Evolutionary conservation across 2,797 vertebrate genomes (phyloP).

Genomic region (Anguilla pacifica): DNA sequence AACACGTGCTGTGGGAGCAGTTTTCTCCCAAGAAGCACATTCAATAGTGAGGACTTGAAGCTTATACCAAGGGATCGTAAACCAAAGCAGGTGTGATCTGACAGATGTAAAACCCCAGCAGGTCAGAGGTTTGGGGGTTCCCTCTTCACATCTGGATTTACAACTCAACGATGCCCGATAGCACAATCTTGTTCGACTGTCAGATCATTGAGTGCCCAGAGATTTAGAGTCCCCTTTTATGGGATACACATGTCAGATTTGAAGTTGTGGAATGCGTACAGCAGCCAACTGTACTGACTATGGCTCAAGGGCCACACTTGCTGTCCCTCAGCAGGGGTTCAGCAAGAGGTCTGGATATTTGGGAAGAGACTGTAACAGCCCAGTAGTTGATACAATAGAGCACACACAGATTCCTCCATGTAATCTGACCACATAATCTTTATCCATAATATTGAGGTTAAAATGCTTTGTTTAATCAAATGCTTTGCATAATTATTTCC

Average conservation of each 20-base stretch:
- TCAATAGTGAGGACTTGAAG: neutral
- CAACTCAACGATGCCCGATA: neutral
- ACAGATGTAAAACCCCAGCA: slow-evolving; percentile 6
- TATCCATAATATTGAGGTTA: neutral
- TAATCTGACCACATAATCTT: slow-evolving; percentile 25
- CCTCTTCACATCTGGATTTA: neutral
- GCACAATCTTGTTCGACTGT: neutral
- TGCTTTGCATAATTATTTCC: neutral
- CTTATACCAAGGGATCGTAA: neutral
- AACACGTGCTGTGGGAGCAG: neutral
- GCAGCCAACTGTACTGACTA: neutral
- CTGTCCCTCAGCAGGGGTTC: neutral
- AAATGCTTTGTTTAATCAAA: neutral
- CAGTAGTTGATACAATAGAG: neutral
- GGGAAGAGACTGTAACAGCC: neutral
- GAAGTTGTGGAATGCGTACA: neutral
- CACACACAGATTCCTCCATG: neutral
- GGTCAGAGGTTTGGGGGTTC: slow-evolving; percentile 6
- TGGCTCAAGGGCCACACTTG: neutral
- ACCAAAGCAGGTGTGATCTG: slow-evolving; percentile 8
- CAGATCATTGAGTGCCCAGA: neutral
- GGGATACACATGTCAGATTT: neutral
- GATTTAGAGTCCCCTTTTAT: neutral
- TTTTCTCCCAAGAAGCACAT: neutral
- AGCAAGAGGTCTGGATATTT: neutral